phyloP scores from a whole-genome alignment of 2,888 invertebrate species.

The Ennomos fuscantarius region DNA sequence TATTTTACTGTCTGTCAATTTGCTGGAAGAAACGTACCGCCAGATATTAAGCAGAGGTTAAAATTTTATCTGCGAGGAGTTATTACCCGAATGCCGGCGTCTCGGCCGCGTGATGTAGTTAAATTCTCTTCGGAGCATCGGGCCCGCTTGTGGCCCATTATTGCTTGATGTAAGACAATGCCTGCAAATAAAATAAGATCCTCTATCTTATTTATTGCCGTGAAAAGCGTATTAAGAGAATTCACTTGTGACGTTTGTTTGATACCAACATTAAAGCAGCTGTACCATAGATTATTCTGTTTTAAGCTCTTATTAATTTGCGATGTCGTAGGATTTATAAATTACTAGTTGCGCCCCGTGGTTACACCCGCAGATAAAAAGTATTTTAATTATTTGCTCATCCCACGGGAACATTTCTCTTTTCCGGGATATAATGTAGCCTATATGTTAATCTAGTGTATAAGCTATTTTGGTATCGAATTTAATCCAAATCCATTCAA shows the following conservation, averaged over 20 bases:
- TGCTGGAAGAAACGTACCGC: conserved; percentile 69
- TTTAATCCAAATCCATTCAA: too few species aligned
- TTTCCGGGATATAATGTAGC: too few species aligned
- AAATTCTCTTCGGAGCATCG: conserved; percentile 64
- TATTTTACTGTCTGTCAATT: conserved; percentile 85
- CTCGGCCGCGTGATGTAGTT: conserved; percentile 58
- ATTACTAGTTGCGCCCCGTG: too few species aligned
- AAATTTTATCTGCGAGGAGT: conserved; percentile 80
- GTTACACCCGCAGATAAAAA: too few species aligned
- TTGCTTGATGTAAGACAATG: conserved; percentile 73
- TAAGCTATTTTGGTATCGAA: too few species aligned
- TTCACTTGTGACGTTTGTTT: conserved; percentile 43
- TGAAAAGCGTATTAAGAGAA: conserved; percentile 44
- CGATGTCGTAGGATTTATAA: too few species aligned
- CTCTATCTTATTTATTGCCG: conserved; percentile 67
- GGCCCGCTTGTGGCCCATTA: conserved; percentile 64
- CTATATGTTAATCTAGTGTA: too few species aligned
- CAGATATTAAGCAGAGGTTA: conserved; percentile 83
- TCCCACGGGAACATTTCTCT: too few species aligned
- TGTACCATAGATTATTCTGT: conserved; percentile 1
- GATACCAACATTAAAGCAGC: conserved; percentile 29
- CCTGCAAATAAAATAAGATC: conserved; percentile 72
- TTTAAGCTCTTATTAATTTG: too few species aligned
- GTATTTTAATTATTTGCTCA: too few species aligned
- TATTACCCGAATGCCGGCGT: conserved; percentile 63